Percentiles rank a stretch among this genome's conserved stretches.
Conservation (phyloP, 2,797 vertebrate genomes). For the Gorsachius magnificus region DNA sequence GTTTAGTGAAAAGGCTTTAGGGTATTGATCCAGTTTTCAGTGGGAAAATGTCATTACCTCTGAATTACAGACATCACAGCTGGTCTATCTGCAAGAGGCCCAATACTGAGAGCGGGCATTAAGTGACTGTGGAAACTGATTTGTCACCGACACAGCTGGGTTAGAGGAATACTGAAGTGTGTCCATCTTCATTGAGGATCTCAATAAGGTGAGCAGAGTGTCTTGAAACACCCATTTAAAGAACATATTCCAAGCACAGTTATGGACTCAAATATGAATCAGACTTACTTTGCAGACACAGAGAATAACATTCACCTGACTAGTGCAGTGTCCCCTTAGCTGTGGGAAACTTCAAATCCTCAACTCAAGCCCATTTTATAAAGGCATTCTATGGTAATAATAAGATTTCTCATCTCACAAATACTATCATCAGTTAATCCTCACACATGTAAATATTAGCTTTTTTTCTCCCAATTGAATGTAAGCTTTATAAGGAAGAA, state of each 20-base stretch:
- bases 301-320: neutral
- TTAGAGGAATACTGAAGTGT: neutral
- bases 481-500: slow-evolving; percentile 25
- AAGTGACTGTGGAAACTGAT: neutral
- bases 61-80: neutral
- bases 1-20: neutral
- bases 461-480: slow-evolving; percentile 29
- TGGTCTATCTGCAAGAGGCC: neutral
- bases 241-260: neutral
- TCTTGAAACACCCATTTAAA: slow-evolving; percentile 1
- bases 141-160: neutral
- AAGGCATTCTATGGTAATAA: neutral
- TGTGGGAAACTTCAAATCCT: slow-evolving; percentile 8
- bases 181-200: neutral
- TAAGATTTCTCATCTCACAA: slow-evolving; percentile 26
- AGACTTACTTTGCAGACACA: neutral
- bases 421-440: slow-evolving; percentile 13
- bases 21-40: neutral
- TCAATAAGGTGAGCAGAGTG: neutral
- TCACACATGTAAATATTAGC: slow-evolving; percentile 52
- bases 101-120: neutral
- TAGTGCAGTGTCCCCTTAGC: neutral
- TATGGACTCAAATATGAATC: neutral
- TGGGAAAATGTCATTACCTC: neutral
- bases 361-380: neutral